Percentiles rank a stretch among this genome's conserved stretches.
Evolutionary conservation across 2,113 vertebrate species (phyloP).

Genomic region (Campylomormyrus tamandua): DNA sequence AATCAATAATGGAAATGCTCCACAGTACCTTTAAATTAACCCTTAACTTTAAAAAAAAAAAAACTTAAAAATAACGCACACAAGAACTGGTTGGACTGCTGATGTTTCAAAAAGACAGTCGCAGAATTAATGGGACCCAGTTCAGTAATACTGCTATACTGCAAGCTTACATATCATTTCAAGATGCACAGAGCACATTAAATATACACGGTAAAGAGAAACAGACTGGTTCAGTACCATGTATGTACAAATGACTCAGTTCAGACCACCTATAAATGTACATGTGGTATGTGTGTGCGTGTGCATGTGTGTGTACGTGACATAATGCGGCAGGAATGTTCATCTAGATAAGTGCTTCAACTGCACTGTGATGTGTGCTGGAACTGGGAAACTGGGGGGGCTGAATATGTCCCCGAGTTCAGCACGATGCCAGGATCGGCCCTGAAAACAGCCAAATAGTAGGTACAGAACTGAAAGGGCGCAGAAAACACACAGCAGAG

Average conservation of each 20-base stretch:
- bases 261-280: conserved; percentile 24
- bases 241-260: conserved; percentile 40
- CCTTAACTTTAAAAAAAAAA: neutral
- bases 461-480: neutral
- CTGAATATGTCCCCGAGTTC: neutral
- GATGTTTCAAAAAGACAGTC: conserved; percentile 28
- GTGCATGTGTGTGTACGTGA: conserved; percentile 3
- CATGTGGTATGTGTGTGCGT: conserved; percentile 21
- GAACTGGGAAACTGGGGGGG: neutral
- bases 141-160: conserved; percentile 16
- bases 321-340: conserved; percentile 40
- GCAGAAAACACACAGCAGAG: neutral
- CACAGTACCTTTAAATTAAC: neutral
- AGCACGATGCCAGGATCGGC: neutral
- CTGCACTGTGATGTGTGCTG: conserved; percentile 18
- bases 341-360: conserved; percentile 39
- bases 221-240: conserved; percentile 36
- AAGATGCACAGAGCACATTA: conserved; percentile 39
- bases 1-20: neutral
- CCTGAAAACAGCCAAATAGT: neutral
- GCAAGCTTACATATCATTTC: conserved; percentile 33
- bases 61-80: no score
- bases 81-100: conserved; percentile 18
- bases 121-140: conserved; percentile 38
- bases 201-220: conserved; percentile 39